These are phyloP conservation scores for Megalonaias nervosa DNA, from an alignment of 1,140 invertebrate species.

Conservation along the genomic window DNA sequence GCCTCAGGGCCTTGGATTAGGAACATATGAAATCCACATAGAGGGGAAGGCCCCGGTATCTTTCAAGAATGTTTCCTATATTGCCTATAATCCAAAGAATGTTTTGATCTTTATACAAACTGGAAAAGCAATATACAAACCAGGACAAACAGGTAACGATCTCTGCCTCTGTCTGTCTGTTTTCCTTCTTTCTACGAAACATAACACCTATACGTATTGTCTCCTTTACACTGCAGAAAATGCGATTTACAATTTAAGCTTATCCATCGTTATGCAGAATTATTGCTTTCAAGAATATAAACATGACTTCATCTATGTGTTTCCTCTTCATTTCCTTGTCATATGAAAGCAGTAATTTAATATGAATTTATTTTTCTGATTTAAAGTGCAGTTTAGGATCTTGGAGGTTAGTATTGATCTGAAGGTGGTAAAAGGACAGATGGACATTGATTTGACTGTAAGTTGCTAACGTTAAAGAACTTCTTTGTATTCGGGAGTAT, in stretches of 20 bases:
- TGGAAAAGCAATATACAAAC: slow-evolving; percentile 51
- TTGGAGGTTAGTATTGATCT: slow-evolving; percentile 26
- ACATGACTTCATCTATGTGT: too few species aligned
- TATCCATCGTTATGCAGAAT: too few species aligned
- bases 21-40: slow-evolving; percentile 21
- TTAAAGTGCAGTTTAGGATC: slow-evolving; percentile 33
- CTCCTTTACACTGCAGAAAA: too few species aligned
- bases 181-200: too few species aligned
- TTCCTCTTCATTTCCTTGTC: too few species aligned
- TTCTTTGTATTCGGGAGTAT: too few species aligned
- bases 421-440: slow-evolving; percentile 15
- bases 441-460: slow-evolving; percentile 32
- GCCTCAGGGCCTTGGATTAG: slow-evolving; percentile 6
- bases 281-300: too few species aligned
- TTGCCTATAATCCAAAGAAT: slow-evolving; percentile 18
- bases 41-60: slow-evolving; percentile 13
- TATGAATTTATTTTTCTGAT: not conserved
- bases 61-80: slow-evolving; percentile 23
- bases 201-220: too few species aligned
- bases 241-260: too few species aligned
- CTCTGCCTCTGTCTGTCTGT: too few species aligned
- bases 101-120: slow-evolving; percentile 48
- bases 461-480: not conserved
- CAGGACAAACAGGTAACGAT: slow-evolving; percentile 39
- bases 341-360: not conserved